phyloP scores from a whole-genome alignment of 2,888 invertebrate genomes.

The Abrostola triplasia region DNA sequence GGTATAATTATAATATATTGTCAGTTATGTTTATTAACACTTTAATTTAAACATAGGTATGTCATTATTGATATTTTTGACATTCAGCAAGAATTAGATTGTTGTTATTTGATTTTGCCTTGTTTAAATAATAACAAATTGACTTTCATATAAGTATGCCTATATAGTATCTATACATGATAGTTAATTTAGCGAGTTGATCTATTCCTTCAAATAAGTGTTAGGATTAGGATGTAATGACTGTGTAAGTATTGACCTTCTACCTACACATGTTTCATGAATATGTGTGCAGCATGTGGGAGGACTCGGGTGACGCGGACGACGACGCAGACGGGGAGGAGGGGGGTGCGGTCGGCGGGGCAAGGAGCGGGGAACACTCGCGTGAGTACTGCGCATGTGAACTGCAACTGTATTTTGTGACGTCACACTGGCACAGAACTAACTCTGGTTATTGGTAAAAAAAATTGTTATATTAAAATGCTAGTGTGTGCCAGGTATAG shows the following conservation, averaged over 20 bases:
- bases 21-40: no score
- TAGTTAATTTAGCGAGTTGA: neutral
- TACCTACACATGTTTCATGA: no score
- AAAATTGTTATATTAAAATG: no score
- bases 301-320: slow-evolving; percentile 61
- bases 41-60: no score
- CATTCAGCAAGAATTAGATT: neutral
- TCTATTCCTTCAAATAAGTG: neutral
- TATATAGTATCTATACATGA: neutral
- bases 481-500: no score
- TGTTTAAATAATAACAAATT: neutral
- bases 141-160: no score
- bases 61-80: no score
- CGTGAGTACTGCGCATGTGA: slow-evolving; percentile 25
- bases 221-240: neutral
- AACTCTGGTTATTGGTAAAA: neutral
- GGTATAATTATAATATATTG: no score
- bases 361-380: slow-evolving; percentile 40
- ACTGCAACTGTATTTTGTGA: no score
- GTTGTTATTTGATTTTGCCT: neutral
- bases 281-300: slow-evolving; percentile 75
- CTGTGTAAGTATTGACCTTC: no score
- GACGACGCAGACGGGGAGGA: slow-evolving; percentile 33
- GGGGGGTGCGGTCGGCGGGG: slow-evolving; percentile 32
- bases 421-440: neutral